Base-by-base conservation (phyloP, 2,113 vertebrate genomes). In the Xenopus laevis region DNA sequence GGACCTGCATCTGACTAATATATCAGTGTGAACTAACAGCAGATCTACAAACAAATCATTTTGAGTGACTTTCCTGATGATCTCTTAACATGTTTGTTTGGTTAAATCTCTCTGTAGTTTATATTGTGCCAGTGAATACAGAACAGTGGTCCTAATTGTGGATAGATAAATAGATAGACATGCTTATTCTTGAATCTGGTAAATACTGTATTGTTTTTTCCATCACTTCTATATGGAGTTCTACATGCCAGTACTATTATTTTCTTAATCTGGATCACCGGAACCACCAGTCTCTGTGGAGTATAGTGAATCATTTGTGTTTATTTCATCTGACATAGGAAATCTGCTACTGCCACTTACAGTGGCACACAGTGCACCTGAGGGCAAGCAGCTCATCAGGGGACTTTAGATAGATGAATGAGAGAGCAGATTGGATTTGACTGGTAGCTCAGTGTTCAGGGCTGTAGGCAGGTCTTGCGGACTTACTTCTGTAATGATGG, bases 361-460 rank as follows among this genome's bases (percentile, higher is more conserved):
- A 44, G 65, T 60, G 59, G 55, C 74, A 70, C 50, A 13, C 17
- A 62, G 52, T 40, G 57, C 40, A 77, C 59, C 74, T 57, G 67
- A 77, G 66, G 74, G 59, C 74, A 77, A 75, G 50, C 45, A 70
- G 47, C 67, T 70, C 74, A 64, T 70, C 59, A 77, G 60, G 58
- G 46, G 74, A 18, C 67, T 17, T 27, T 52, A 18, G 30, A n/a
- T 61, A 70, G 74, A 76, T 70, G 47, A 70, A 70, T 76, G 74
- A 68, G 58, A 40, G 58, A 64, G 59, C 58, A 53, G 46, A 77
- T 77, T 70, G 60, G 47, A 70, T 63, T 45, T 77, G 66, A 77
- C 73, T 75, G 65, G 53, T 16, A 55, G 16, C 7, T 13, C 16
- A 55, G 47, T 50, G 15, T 50, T 50, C 15, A 16, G 47, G 15